These are phyloP conservation scores for Procambarus virginalis DNA, from an alignment of 1,140 invertebrate species.

Conservation along the genomic window DNA sequence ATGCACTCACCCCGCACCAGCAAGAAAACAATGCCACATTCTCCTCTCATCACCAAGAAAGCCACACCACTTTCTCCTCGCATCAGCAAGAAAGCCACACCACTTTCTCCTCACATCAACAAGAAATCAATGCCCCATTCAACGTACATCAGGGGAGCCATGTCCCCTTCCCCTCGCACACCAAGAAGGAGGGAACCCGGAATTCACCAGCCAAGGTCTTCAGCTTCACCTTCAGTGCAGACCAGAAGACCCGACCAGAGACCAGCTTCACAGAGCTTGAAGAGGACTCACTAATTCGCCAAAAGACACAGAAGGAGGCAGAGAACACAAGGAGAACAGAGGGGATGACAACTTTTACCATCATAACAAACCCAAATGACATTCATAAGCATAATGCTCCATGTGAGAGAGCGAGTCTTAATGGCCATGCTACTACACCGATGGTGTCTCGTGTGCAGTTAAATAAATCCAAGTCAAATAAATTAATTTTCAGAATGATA, in stretches of 20 bases:
- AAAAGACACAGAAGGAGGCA: constrained; percentile 3
- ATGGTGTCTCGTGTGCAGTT: background rate
- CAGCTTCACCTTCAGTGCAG: constrained; percentile 47
- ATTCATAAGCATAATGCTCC: background rate
- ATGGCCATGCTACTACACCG: background rate
- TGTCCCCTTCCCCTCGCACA: background rate
- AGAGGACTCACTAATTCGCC: constrained; percentile 18
- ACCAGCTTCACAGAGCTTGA: constrained; percentile 28
- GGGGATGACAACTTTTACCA: constrained; percentile 15
- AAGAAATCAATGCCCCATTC: background rate
- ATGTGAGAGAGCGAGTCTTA: background rate
- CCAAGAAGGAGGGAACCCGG: background rate
- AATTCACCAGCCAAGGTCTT: constrained; percentile 41
- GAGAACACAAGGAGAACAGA: constrained; percentile 24
- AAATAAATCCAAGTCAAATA: background rate
- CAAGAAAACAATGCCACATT: too few species aligned
- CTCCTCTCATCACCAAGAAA: background rate
- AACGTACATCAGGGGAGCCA: background rate
- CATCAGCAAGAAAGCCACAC: background rate
- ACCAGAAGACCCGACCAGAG: constrained; percentile 33
- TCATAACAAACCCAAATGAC: constrained; percentile 34
- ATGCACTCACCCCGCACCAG: too few species aligned
- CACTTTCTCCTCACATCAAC: background rate
- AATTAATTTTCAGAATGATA: background rate
- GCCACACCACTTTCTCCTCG: background rate